phyloP scores from a whole-genome alignment of 2,797 vertebrate genomes.

The Austrolebias charrua region DNA sequence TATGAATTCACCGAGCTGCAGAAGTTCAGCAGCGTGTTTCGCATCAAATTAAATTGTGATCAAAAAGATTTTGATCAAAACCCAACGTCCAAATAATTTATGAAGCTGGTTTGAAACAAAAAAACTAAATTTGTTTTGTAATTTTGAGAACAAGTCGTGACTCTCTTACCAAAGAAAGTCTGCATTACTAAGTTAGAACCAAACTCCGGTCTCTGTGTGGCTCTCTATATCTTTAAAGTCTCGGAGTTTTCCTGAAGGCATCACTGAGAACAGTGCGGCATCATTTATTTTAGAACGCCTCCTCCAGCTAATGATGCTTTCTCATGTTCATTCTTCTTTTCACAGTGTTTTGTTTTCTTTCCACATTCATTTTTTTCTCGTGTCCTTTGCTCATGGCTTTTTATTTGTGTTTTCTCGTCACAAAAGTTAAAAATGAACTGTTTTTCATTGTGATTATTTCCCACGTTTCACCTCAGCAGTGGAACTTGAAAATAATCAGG shows the following conservation, averaged over 20 bases:
- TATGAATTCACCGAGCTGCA: constrained; percentile 3
- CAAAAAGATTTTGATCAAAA: constrained; percentile 3
- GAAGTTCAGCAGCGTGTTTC: constrained; percentile 9
- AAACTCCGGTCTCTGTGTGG: constrained; percentile 10
- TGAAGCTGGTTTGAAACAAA: constrained; percentile 17
- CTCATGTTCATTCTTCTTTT: neutral
- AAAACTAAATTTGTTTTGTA: neutral
- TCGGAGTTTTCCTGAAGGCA: constrained; percentile 54
- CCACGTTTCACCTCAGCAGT: constrained; percentile 60
- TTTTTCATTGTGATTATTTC: too few relatives aligned
- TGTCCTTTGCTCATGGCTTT: constrained; percentile 1
- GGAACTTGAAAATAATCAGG: constrained; percentile 78
- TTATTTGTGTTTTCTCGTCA: neutral
- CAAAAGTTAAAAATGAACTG: constrained; percentile 2
- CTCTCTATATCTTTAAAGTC: constrained; percentile 22
- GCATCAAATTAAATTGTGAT: constrained; percentile 15
- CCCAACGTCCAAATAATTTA: constrained; percentile 3
- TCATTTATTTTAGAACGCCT: constrained; percentile 32
- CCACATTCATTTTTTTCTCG: constrained; percentile 3
- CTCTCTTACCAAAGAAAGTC: constrained; percentile 8
- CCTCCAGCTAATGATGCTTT: constrained; percentile 22
- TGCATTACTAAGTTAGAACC: constrained; percentile 42
- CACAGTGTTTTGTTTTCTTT: constrained; percentile 11
- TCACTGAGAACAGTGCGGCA: constrained; percentile 28
- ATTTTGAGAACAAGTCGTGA: constrained; percentile 5